Evolutionary conservation across 1,140 invertebrate genomes (phyloP).

Genomic region (Mylabris phalerata): DNA sequence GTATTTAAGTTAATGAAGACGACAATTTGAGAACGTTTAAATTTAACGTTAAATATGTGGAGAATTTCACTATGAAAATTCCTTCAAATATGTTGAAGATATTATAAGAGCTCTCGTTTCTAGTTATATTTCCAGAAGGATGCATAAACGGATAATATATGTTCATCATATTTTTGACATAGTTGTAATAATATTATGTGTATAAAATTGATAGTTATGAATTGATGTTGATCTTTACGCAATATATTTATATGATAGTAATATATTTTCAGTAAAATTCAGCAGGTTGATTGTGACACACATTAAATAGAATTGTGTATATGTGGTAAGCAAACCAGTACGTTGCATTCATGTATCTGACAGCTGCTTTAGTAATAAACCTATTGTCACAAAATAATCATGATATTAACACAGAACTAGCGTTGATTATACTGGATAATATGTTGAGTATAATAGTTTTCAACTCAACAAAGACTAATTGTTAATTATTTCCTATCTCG

Average conservation of each 20-base stretch:
- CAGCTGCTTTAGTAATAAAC: constrained; percentile 30
- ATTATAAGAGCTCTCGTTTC: no score
- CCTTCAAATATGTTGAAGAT: no score
- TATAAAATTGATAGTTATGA: no score
- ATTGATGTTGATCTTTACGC: no score
- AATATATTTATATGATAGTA: constrained; percentile 1
- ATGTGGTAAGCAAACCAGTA: constrained; percentile 27
- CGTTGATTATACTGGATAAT: constrained; percentile 23
- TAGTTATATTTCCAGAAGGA: no score
- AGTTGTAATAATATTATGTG: no score
- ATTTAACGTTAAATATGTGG: no score
- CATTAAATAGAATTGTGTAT: constrained; percentile 21
- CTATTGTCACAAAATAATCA: constrained; percentile 32
- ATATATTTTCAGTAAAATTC: constrained; percentile 11
- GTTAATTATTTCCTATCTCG: constrained; percentile 15
- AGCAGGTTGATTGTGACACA: constrained; percentile 24
- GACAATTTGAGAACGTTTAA: no score
- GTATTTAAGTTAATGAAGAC: no score
- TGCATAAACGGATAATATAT: no score
- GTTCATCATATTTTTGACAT: no score
- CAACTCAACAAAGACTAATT: constrained; percentile 23
- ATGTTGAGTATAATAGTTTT: constrained; percentile 26
- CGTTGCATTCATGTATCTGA: constrained; percentile 32
- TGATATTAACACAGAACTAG: constrained; percentile 22
- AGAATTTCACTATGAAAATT: no score